phyloP scores from a whole-genome alignment of 2,888 invertebrate species.

The Neuroscelio doddi region DNA sequence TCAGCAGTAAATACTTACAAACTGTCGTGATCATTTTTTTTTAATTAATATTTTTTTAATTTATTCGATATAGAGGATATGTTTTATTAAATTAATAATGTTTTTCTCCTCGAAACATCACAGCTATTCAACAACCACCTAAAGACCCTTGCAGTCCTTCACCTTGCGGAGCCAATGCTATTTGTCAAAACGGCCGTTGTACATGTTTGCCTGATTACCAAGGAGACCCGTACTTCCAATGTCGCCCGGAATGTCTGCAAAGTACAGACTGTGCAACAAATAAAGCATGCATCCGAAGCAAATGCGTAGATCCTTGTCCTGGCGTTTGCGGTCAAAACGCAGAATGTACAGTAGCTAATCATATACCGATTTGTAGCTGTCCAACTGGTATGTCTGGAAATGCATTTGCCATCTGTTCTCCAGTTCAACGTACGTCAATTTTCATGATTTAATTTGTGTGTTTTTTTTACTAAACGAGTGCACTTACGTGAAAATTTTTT shows the following conservation, averaged over 20 bases:
- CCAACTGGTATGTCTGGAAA: slow-evolving; percentile 77
- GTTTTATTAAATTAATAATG: too few relatives aligned
- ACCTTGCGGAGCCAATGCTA: slow-evolving; percentile 80
- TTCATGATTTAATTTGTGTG: background rate
- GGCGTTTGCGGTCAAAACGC: slow-evolving; percentile 65
- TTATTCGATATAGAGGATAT: too few relatives aligned
- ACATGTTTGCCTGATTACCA: slow-evolving; percentile 80
- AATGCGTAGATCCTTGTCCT: slow-evolving; percentile 80
- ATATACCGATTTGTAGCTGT: slow-evolving; percentile 75
- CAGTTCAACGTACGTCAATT: slow-evolving; percentile 25
- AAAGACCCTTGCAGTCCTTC: slow-evolving; percentile 72
- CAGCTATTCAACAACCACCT: slow-evolving; percentile 53
- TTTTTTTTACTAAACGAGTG: slow-evolving; percentile 42
- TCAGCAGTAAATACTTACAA: too few relatives aligned
- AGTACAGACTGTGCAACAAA: slow-evolving; percentile 82
- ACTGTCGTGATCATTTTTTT: too few relatives aligned
- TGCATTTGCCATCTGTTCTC: slow-evolving; percentile 72
- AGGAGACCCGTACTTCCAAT: slow-evolving; percentile 76
- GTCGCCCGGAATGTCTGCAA: slow-evolving; percentile 84
- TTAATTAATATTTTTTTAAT: too few relatives aligned
- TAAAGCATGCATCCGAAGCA: slow-evolving; percentile 82
- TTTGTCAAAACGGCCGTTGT: slow-evolving; percentile 81
- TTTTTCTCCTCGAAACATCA: too few relatives aligned
- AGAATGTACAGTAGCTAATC: slow-evolving; percentile 75
- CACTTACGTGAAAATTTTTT: too few relatives aligned